phyloP scores from a whole-genome alignment of 2,888 invertebrate genomes.

The Geophilus truncorum region DNA sequence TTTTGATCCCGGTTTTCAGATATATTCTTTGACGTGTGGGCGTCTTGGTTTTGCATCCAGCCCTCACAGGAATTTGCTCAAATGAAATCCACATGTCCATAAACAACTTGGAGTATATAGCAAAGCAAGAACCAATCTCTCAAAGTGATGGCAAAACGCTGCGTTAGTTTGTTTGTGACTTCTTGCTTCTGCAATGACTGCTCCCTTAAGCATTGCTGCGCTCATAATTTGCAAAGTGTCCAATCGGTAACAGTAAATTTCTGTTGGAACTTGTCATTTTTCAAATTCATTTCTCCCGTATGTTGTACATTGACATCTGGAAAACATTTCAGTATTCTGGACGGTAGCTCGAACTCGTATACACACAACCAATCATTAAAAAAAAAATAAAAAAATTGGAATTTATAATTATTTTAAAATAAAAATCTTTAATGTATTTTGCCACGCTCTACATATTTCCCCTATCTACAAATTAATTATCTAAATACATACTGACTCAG shows the following conservation, averaged over 20 bases:
- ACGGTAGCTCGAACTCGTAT: background rate
- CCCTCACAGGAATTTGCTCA: background rate
- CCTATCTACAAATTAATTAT: background rate
- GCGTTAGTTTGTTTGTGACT: background rate
- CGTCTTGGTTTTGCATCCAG: background rate
- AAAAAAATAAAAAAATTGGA: background rate
- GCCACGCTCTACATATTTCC: background rate
- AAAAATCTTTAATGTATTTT: background rate
- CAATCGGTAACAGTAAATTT: background rate
- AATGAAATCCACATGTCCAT: constrained; percentile 22
- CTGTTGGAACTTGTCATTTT: background rate
- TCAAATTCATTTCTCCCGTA: background rate
- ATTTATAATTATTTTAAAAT: background rate
- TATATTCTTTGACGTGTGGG: background rate
- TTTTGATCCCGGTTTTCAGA: background rate
- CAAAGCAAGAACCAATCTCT: background rate
- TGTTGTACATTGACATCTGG: background rate
- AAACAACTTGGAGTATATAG: background rate
- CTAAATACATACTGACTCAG: background rate
- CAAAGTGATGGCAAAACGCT: background rate
- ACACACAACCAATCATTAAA: too few species aligned
- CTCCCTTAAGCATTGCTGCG: background rate
- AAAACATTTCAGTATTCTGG: background rate
- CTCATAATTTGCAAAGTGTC: background rate
- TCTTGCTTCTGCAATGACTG: background rate